Evolutionary conservation across 2,888 invertebrate species (phyloP).

Genomic region (Amblyteles armatorius): DNA sequence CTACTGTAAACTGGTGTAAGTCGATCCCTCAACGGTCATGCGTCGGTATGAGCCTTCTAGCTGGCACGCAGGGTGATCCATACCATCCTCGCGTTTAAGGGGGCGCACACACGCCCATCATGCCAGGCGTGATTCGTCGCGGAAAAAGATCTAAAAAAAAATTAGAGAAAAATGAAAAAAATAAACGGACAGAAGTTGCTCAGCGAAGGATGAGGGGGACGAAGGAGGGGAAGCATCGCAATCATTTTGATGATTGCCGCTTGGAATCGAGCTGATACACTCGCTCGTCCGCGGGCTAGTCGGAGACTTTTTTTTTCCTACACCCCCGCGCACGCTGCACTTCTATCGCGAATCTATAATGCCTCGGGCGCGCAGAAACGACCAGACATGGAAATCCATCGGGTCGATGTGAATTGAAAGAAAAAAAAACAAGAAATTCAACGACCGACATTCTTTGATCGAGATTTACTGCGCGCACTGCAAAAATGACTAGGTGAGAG

Average conservation of each 20-base stretch:
- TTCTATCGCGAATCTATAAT: constrained; percentile 15
- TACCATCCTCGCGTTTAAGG: constrained; percentile 57
- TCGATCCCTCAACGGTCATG: constrained; percentile 19
- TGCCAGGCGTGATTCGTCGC: constrained; percentile 71
- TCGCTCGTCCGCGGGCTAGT: neutral
- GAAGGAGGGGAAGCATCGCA: constrained; percentile 64
- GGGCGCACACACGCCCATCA: constrained; percentile 63
- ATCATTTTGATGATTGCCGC: constrained; percentile 76
- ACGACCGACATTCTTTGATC: neutral
- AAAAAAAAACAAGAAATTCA: neutral
- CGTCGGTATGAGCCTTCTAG: constrained; percentile 14
- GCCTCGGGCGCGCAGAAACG: neutral
- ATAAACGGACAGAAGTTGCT: constrained; percentile 35
- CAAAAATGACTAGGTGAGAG: too few relatives aligned
- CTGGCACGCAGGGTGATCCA: constrained; percentile 49
- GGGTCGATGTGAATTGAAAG: neutral
- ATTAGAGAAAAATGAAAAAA: constrained; percentile 9
- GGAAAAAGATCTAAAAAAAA: neutral
- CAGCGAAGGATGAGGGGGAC: constrained; percentile 36
- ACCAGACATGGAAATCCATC: neutral
- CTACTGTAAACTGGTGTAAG: constrained; percentile 72
- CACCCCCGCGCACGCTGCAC: neutral
- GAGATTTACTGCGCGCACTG: too few relatives aligned
- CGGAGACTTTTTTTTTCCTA: neutral
- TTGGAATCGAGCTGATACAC: neutral